phyloP scores from a whole-genome alignment of 2,888 invertebrate species.

The Apamea sordens region DNA sequence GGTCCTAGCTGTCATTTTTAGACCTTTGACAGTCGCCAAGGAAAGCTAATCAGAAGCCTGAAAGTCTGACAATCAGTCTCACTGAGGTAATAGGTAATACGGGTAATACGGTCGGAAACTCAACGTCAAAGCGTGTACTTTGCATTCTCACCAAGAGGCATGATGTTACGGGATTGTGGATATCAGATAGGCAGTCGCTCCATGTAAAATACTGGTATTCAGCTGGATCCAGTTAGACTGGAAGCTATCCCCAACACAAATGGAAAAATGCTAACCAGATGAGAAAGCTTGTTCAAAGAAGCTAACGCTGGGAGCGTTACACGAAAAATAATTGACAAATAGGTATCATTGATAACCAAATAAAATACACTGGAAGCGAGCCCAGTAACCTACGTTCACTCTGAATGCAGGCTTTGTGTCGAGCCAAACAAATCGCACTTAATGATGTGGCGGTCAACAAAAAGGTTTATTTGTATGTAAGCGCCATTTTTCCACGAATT shows the following conservation, averaged over 20 bases:
- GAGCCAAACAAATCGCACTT: conserved; percentile 41
- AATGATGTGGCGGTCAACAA: conserved; percentile 48
- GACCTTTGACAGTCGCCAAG: too few relatives aligned
- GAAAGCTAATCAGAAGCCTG: too few relatives aligned
- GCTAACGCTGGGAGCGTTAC: not conserved
- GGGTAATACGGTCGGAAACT: too few relatives aligned
- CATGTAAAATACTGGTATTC: not conserved
- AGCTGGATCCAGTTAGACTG: not conserved
- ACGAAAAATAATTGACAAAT: not conserved
- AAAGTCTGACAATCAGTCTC: too few relatives aligned
- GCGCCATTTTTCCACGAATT: conserved; percentile 26
- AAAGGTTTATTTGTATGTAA: conserved; percentile 18
- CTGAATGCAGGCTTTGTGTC: conserved; percentile 31
- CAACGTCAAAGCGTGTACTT: too few relatives aligned
- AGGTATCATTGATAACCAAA: conserved; percentile 4
- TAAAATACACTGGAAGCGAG: conserved; percentile 2
- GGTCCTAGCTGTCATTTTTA: too few relatives aligned
- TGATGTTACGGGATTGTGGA: too few relatives aligned
- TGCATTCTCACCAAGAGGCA: too few relatives aligned
- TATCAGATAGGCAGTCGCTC: too few relatives aligned
- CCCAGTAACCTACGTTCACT: conserved; percentile 19
- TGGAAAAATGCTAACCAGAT: not conserved
- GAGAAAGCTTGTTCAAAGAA: not conserved
- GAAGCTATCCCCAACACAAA: not conserved
- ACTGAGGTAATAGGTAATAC: too few relatives aligned